A percentile compares a stretch with the other conserved stretches of the same genome.
These are phyloP conservation scores for Dendroctonus valens DNA, from an alignment of 1,140 invertebrate species.

Conservation along the genomic window DNA sequence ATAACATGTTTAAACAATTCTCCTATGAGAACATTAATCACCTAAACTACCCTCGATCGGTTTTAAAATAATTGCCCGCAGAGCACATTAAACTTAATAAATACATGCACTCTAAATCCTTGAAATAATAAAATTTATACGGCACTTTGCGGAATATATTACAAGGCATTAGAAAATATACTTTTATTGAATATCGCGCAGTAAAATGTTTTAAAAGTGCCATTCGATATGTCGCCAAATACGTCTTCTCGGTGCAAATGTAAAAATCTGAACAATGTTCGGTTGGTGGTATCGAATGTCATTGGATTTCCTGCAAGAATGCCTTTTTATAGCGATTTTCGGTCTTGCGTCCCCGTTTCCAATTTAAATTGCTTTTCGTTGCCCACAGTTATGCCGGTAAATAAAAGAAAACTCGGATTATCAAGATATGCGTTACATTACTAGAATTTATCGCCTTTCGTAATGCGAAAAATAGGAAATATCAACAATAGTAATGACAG, in stretches of 20 bases:
- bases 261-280: constrained; percentile 26
- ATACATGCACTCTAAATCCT: background rate
- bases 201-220: background rate
- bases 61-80: background rate
- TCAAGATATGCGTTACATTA: too few relatives aligned
- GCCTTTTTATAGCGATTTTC: constrained; percentile 28
- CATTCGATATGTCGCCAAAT: background rate
- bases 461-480: too few relatives aligned
- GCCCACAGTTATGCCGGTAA: constrained; percentile 13
- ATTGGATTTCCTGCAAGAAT: constrained; percentile 29
- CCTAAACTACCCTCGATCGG: background rate
- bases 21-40: too few relatives aligned
- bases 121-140: constrained; percentile 2
- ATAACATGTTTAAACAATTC: too few relatives aligned
- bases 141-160: constrained; percentile 1
- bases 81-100: background rate
- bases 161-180: background rate
- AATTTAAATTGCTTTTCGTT: constrained; percentile 27
- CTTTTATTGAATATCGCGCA: constrained; percentile 1
- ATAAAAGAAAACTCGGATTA: constrained; percentile 1
- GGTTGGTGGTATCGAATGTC: constrained; percentile 15
- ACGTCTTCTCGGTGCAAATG: constrained; percentile 13
- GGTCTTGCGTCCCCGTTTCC: constrained; percentile 23
- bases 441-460: too few relatives aligned
- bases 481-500: too few relatives aligned